Percentiles rank a stretch among this genome's conserved stretches.
These are phyloP conservation scores for Nannobrachium achirus DNA, from an alignment of 2,113 vertebrate genomes.

Conservation along the genomic window DNA sequence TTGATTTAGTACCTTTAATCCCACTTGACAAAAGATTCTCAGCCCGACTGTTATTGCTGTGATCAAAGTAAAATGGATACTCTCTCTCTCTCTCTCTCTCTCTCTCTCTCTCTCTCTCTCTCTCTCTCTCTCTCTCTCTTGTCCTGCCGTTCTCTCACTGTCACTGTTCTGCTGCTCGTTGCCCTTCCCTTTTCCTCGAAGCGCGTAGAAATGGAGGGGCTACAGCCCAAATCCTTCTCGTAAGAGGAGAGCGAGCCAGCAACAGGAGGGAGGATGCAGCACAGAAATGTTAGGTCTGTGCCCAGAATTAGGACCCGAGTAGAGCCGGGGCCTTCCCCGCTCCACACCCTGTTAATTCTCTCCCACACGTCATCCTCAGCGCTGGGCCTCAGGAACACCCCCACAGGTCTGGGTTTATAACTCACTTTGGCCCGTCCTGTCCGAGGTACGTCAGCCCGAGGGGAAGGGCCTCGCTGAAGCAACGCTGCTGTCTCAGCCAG, in stretches of 20 bases:
- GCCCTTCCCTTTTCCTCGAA: no score
- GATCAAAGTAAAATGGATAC: not conserved
- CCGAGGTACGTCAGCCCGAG: constrained; percentile 33
- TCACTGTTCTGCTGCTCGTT: no score
- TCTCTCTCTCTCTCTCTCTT: no score
- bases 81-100: constrained; percentile 1
- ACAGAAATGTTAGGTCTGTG: constrained; percentile 29
- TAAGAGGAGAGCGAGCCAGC: constrained; percentile 25
- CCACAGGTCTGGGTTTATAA: constrained; percentile 34
- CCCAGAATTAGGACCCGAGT: constrained; percentile 39
- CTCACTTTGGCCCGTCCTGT: constrained; percentile 48
- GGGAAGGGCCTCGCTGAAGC: constrained; percentile 41
- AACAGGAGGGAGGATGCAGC: constrained; percentile 13
- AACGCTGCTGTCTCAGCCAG: constrained; percentile 32
- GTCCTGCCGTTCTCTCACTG: no score
- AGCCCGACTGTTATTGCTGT: constrained; percentile 11
- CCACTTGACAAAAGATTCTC: constrained; percentile 34
- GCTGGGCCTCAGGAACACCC: constrained; percentile 40
- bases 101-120: not conserved
- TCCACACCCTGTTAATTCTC: constrained; percentile 55
- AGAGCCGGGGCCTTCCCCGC: constrained; percentile 40
- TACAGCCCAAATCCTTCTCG: constrained; percentile 1
- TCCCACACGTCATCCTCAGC: constrained; percentile 52
- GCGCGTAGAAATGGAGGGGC: not conserved
- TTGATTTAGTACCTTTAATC: constrained; percentile 35